phyloP scores from a whole-genome alignment of 2,888 invertebrate genomes.

The Aphodius sticticus region DNA sequence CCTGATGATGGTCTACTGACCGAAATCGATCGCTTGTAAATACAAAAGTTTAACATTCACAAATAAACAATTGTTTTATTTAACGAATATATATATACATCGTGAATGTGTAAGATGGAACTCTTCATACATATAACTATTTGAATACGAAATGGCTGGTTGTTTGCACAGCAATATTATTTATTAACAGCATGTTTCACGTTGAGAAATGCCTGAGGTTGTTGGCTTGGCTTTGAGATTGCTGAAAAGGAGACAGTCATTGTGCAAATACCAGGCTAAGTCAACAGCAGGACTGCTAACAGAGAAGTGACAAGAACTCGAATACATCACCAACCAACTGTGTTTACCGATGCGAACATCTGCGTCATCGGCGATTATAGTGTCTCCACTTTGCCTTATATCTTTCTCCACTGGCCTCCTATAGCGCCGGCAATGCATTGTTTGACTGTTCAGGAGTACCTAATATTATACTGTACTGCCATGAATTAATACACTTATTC shows the following conservation, averaged over 20 bases:
- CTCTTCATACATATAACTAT: too few species aligned
- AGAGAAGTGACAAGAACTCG: not conserved
- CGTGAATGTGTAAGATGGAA: too few species aligned
- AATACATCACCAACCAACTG: not conserved
- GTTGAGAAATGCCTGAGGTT: not conserved
- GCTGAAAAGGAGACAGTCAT: not conserved
- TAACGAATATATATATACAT: too few species aligned
- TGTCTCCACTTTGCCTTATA: not conserved
- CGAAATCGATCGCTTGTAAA: too few species aligned
- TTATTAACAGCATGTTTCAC: not conserved
- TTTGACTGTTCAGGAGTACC: not conserved
- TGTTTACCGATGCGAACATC: not conserved
- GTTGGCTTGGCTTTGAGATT: not conserved
- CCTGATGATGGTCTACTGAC: too few species aligned
- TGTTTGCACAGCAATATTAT: not conserved
- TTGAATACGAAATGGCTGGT: not conserved
- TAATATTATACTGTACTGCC: not conserved
- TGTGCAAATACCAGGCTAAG: not conserved
- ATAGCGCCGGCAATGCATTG: not conserved
- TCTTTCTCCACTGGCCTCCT: not conserved
- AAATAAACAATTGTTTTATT: too few species aligned
- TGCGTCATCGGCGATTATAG: not conserved
- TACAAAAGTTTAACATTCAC: too few species aligned
- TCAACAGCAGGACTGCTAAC: not conserved
- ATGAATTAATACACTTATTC: too few species aligned